Percentiles rank a stretch among this genome's conserved stretches.
Conservation (phyloP, 2,888 invertebrate species). For the Portevinia maculata region DNA sequence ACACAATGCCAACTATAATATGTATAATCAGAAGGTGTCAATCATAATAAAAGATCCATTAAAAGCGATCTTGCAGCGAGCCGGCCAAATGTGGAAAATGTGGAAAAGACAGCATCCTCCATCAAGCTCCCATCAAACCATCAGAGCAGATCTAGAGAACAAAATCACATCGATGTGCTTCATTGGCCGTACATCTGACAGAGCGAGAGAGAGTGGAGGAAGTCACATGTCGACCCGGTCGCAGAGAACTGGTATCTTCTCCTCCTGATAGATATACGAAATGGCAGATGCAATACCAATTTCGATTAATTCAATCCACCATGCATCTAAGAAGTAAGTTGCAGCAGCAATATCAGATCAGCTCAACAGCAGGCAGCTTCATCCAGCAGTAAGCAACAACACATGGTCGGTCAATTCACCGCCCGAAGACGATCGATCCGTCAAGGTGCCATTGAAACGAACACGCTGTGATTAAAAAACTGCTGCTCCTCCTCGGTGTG, state of each 20-base stretch:
- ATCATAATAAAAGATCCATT: constrained; percentile 75
- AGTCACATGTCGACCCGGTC: constrained; percentile 1
- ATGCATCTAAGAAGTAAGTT: constrained; percentile 49
- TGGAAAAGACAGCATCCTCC: constrained; percentile 54
- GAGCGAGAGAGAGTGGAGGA: constrained; percentile 27
- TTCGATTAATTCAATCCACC: constrained; percentile 73
- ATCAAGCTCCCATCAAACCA: constrained; percentile 69
- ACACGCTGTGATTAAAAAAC: constrained; percentile 76
- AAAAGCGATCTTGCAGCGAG: constrained; percentile 52
- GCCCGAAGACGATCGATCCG: constrained; percentile 75
- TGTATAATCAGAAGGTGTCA: constrained; percentile 75
- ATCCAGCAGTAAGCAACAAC: constrained; percentile 54
- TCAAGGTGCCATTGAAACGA: constrained; percentile 76
- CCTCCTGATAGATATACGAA: constrained; percentile 70
- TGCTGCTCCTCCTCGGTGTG: constrained; percentile 66
- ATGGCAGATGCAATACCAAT: constrained; percentile 75
- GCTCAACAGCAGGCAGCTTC: constrained; percentile 31
- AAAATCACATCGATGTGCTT: constrained; percentile 71
- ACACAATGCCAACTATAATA: constrained; percentile 66
- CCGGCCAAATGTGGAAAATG: constrained; percentile 26
- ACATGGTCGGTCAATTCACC: constrained; percentile 73
- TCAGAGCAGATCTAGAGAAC: constrained; percentile 58
- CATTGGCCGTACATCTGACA: constrained; percentile 60
- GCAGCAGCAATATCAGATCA: constrained; percentile 28
- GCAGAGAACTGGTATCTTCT: constrained; percentile 47